Evolutionary conservation across 1,140 invertebrate species (phyloP).

Genomic region (Brachionus sp.): DNA sequence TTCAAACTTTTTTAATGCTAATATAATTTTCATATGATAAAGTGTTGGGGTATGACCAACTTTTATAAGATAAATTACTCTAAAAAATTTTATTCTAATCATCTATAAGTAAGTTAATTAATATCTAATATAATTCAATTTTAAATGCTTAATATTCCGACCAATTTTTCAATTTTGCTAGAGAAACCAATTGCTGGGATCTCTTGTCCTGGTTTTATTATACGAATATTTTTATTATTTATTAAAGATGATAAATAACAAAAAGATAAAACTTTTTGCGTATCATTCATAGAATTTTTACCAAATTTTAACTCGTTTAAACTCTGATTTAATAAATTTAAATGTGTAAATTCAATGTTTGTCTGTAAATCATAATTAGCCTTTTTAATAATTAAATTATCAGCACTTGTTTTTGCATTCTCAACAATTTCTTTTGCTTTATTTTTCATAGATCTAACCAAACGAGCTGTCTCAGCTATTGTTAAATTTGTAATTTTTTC

Average conservation of each 20-base stretch:
- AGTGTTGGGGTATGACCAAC: too few relatives aligned
- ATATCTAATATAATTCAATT: neutral
- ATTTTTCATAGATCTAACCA: neutral
- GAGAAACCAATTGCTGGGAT: neutral
- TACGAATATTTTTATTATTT: constrained; percentile 9
- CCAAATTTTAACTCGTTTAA: neutral
- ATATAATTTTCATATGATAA: too few relatives aligned
- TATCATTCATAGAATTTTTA: constrained; percentile 4
- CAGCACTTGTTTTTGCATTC: neutral
- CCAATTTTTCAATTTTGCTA: neutral
- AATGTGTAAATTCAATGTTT: neutral
- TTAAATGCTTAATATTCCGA: constrained; percentile 12
- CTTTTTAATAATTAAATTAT: neutral
- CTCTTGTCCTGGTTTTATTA: neutral
- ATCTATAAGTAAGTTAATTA: too few relatives aligned
- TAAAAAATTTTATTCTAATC: too few relatives aligned
- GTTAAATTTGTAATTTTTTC: constrained; percentile 16
- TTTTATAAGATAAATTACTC: too few relatives aligned
- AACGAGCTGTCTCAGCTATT: neutral
- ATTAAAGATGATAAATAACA: constrained; percentile 34
- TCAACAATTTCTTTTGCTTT: neutral
- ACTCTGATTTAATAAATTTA: neutral
- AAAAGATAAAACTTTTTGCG: neutral
- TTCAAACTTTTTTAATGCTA: too few relatives aligned
- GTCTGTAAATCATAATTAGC: neutral